Base-by-base conservation (phyloP, 2,113 vertebrate genomes). In the Danio rerio region DNA sequence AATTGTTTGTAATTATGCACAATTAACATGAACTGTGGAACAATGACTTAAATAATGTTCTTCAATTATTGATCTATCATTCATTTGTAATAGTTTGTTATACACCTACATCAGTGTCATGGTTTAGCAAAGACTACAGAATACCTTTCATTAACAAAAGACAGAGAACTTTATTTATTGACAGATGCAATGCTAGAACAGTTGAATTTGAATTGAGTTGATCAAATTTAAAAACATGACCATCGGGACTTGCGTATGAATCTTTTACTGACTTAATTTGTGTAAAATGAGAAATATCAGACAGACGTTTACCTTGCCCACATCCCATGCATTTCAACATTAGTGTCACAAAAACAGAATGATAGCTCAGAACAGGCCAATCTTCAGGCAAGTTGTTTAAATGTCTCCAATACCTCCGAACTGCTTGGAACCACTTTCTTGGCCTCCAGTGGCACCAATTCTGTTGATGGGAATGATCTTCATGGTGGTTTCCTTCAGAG, bases 401-500 rank as follows among this genome's bases (percentile, higher is more conserved):
- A 5, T 72, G 81, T 89, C 86, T 77, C 86, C 86, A 72, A 82
- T 83, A 63, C 84, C 87, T 10, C 56, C 93, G 10, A 92, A 95
- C 86, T 96, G 65, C 91, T 97, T 96, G 0, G 87, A 90, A 0
- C 88, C 91, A 0, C 89, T 9, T 9, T 96, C 94, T 86, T 97
- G 96, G 53, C 93, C 93, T 0, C 89, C 93, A 5, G 84, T 91
- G 4, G 84, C 83, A 31, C 31, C 31, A 70, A 78, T 56, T 31
- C 96, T 95, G 80, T 89, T 96, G 82, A 95, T 89, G 13, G 97
- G 98, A 53, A 99, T 98, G 50, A 99, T 70, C 92, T 99, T 99
- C 97, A 99, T 98, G 42, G 95, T 92, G 49, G 95, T 94, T 88
- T 95, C 94, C 89, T 98, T 99, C 93, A 99, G 88, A 40, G 98